Evolutionary conservation across 2,113 vertebrate species (phyloP).

Genomic region (Carollia perspicillata): DNA sequence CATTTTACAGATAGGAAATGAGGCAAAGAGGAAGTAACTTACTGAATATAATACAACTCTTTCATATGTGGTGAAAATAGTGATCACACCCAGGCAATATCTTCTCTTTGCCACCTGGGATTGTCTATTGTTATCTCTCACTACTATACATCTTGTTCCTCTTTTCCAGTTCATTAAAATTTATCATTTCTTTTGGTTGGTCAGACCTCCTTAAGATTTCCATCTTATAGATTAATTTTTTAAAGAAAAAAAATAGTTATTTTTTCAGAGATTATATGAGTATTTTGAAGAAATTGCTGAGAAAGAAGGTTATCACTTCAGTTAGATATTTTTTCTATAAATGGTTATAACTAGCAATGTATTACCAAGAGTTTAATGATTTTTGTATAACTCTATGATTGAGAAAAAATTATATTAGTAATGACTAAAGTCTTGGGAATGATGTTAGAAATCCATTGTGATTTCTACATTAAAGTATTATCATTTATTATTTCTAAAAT

Average conservation of each 20-base stretch:
- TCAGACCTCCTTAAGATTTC: slow-evolving; percentile 35
- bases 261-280: background rate
- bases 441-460: slow-evolving; percentile 1
- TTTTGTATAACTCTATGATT: background rate
- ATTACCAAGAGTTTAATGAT: background rate
- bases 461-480: slow-evolving; percentile 6
- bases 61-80: background rate
- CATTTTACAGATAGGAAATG: background rate
- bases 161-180: slow-evolving; percentile 23
- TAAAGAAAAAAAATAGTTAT: background rate
- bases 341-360: background rate
- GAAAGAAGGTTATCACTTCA: background rate
- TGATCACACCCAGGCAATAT: background rate
- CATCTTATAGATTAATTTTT: background rate
- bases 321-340: background rate
- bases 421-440: slow-evolving; percentile 2
- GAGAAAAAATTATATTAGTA: background rate
- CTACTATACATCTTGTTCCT: background rate
- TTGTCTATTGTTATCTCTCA: background rate
- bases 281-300: background rate
- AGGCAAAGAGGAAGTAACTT: background rate
- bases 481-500: slow-evolving; percentile 49
- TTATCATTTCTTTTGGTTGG: slow-evolving; percentile 59
- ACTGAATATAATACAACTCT: background rate
- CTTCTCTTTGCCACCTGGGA: rapidly evolving